Percentiles rank a stretch among this genome's conserved stretches.
phyloP scores from a whole-genome alignment of 2,888 invertebrate species.

The Drosophila incognita region DNA sequence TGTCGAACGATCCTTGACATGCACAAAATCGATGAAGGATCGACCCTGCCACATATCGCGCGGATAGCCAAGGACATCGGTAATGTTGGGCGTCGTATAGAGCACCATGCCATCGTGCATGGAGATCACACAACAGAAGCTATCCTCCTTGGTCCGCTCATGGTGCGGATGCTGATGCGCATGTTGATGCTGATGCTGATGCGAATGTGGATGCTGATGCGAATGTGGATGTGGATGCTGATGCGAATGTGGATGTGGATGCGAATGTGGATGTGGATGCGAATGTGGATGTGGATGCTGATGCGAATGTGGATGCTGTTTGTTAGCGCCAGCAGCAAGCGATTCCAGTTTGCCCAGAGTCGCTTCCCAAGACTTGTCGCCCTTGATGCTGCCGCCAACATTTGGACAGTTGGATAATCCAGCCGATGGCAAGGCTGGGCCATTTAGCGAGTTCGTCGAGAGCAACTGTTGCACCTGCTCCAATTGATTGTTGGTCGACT shows the following conservation, averaged over 20 bases:
- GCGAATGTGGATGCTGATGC: not conserved
- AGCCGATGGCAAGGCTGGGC: constrained; percentile 3
- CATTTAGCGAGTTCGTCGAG: constrained; percentile 61
- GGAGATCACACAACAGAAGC: constrained; percentile 92
- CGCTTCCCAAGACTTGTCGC: constrained; percentile 75
- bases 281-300: too few relatives aligned
- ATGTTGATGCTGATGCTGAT: not conserved
- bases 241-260: not conserved
- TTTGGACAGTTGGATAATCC: not conserved
- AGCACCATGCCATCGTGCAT: constrained; percentile 93
- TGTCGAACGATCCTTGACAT: constrained; percentile 90
- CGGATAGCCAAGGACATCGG: constrained; percentile 90
- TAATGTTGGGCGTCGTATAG: constrained; percentile 90
- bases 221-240: not conserved
- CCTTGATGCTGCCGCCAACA: constrained; percentile 36
- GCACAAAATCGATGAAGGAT: constrained; percentile 94
- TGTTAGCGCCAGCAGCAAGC: not conserved
- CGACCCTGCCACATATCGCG: constrained; percentile 94
- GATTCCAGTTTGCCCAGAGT: constrained; percentile 70
- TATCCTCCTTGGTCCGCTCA: constrained; percentile 86
- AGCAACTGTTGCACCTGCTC: constrained; percentile 71
- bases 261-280: too few relatives aligned
- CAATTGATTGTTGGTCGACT: constrained; percentile 44
- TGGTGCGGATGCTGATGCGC: constrained; percentile 1
- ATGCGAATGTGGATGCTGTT: constrained; percentile 5